Evolutionary conservation across 2,888 invertebrate genomes (phyloP).

Genomic region (Dione juno): DNA sequence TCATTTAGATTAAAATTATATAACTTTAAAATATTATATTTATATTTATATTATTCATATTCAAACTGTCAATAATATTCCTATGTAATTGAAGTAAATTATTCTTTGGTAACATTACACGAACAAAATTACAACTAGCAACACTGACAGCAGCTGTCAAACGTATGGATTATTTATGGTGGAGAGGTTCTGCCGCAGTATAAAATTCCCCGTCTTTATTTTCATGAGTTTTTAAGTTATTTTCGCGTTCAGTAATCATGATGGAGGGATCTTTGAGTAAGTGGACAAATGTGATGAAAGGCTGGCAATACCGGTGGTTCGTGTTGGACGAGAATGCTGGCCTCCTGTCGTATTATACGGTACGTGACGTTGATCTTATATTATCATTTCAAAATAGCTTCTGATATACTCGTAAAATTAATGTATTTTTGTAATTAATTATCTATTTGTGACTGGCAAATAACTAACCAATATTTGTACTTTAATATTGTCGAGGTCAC

Average conservation of each 20-base stretch:
- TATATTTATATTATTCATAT: too few species aligned
- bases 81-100: too few species aligned
- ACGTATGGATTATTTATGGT: conserved; percentile 76
- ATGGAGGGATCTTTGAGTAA: conserved; percentile 98
- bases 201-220: conserved; percentile 72
- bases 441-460: conserved; percentile 7
- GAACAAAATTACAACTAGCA: conserved; percentile 49
- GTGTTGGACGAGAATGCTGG: conserved; percentile 98
- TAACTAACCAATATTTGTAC: not conserved
- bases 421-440: not conserved
- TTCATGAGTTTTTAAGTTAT: conserved; percentile 68
- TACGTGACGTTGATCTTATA: conserved; percentile 83
- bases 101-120: not conserved
- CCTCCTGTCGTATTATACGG: conserved; percentile 98
- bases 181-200: conserved; percentile 61
- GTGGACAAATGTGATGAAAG: conserved; percentile 99
- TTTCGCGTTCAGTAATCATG: conserved; percentile 71
- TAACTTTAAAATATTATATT: too few species aligned
- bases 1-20: too few species aligned
- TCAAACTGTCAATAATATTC: too few species aligned
- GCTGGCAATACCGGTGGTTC: conserved; percentile 99
- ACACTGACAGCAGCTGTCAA: conserved; percentile 60
- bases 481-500: conserved; percentile 3
- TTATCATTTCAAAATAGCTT: conserved; percentile 22
- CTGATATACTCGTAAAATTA: not conserved